These are phyloP conservation scores for Melanotaenia duboulayi DNA, from an alignment of 2,113 vertebrate genomes.

Conservation along the genomic window DNA sequence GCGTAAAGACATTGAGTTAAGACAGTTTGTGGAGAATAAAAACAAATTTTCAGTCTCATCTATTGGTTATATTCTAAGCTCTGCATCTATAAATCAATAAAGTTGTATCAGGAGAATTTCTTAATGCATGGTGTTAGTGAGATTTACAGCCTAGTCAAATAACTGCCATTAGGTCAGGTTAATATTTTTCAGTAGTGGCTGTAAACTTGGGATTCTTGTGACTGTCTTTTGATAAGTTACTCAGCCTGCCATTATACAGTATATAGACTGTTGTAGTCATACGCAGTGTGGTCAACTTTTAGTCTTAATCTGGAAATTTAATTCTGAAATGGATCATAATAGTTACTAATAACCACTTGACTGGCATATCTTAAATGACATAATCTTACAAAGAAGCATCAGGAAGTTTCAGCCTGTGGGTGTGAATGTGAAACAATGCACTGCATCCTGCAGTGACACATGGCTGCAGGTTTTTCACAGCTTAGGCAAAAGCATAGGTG, in stretches of 20 bases:
- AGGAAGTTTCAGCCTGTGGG: no score
- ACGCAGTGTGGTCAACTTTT: slow-evolving; percentile 12
- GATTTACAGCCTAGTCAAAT: no score
- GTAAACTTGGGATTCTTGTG: neutral
- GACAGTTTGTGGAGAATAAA: neutral
- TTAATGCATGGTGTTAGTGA: no score
- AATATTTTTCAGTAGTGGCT: no score
- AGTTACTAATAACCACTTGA: slow-evolving; percentile 11
- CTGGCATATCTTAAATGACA: slow-evolving; percentile 1
- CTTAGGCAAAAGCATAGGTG: no score
- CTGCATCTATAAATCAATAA: no score
- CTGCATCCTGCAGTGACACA: no score
- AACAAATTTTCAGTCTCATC: no score
- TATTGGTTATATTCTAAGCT: no score
- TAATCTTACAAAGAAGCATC: neutral
- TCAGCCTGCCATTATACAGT: neutral
- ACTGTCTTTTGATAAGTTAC: neutral
- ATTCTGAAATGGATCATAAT: neutral
- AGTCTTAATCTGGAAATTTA: neutral
- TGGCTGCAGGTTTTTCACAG: no score
- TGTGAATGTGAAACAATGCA: no score
- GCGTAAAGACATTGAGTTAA: neutral
- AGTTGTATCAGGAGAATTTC: no score
- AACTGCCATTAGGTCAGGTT: neutral
- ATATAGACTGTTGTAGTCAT: neutral